Evolutionary conservation across 2,113 vertebrate species (phyloP).

Genomic region (Phyllopteryx taeniolatus): DNA sequence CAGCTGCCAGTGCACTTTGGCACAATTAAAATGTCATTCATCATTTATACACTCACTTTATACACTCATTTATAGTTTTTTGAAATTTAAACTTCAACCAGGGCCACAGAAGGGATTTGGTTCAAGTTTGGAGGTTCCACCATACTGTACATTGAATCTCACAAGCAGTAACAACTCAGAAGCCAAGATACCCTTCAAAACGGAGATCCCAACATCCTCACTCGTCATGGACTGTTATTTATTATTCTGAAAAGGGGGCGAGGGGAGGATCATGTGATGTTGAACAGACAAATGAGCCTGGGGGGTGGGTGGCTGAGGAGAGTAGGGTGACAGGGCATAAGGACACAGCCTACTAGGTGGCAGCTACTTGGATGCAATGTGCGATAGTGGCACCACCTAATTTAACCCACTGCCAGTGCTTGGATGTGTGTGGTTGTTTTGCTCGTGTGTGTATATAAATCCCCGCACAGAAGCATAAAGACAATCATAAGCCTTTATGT

Average conservation of each 20-base stretch:
- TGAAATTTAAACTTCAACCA: neutral
- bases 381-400: slow-evolving; percentile 40
- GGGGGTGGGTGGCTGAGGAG: slow-evolving; percentile 3
- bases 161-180: neutral
- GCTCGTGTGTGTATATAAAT: neutral
- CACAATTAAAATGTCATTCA: no score
- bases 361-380: slow-evolving; percentile 20
- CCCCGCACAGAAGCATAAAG: neutral
- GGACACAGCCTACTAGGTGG: slow-evolving; percentile 10
- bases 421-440: slow-evolving; percentile 10
- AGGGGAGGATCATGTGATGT: neutral
- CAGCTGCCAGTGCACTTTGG: no score
- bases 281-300: slow-evolving; percentile 29
- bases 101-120: neutral
- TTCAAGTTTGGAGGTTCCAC: neutral
- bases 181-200: neutral
- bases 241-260: slow-evolving; percentile 7
- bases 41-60: no score
- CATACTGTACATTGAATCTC: neutral
- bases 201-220: neutral
- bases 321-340: slow-evolving; percentile 13
- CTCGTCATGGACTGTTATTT: slow-evolving; percentile 7
- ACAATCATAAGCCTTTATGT: slow-evolving; percentile 4
- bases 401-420: slow-evolving; percentile 22
- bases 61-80: neutral